Base-by-base conservation (phyloP, 2,888 invertebrate genomes). In the Bugula neritina region DNA sequence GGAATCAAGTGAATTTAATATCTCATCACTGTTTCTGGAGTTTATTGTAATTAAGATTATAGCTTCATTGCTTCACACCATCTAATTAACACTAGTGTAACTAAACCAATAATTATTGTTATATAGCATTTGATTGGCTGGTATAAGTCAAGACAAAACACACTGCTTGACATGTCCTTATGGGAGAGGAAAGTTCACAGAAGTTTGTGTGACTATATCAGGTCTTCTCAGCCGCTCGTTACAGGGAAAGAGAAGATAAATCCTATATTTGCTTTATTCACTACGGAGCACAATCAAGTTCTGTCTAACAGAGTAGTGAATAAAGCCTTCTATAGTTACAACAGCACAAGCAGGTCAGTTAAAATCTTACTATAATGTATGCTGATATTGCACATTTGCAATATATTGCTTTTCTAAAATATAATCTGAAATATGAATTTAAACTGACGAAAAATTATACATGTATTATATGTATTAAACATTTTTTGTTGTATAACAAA, bases 51-150 rank as follows among this genome's bases (percentile, higher is more conserved):
- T n/a, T n/a, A n/a, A n/a, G n/a, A n/a, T n/a, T n/a, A n/a, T n/a
- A n/a, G n/a, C n/a, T n/a, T n/a, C n/a, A n/a, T n/a, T n/a, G n/a
- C n/a, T n/a, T n/a, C n/a, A n/a, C n/a, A n/a, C n/a, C n/a, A n/a
- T n/a, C n/a, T n/a, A n/a, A n/a, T n/a, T n/a, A n/a, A n/a, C n/a
- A n/a, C n/a, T n/a, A n/a, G n/a, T n/a, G n/a, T n/a, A n/a, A n/a
- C n/a, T n/a, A n/a, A n/a, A n/a, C n/a, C n/a, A n/a, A n/a, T n/a
- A n/a, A n/a, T n/a, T n/a, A n/a, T 5, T 57, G 27, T 57, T 31
- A 31, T 63, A 13, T 63, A 63, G 63, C 27, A 31, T 3, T 27
- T 63, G 63, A 63, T 63, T 31, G 63, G 63, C 31, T 63, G 63
- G 63, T 63, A 63, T 31, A 63, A 27, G 27, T 63, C 63, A 2